A percentile compares a stretch with the other conserved stretches of the same genome.
Evolutionary conservation across 2,888 invertebrate genomes (phyloP).

Genomic region (Ormyrus pomaceus): DNA sequence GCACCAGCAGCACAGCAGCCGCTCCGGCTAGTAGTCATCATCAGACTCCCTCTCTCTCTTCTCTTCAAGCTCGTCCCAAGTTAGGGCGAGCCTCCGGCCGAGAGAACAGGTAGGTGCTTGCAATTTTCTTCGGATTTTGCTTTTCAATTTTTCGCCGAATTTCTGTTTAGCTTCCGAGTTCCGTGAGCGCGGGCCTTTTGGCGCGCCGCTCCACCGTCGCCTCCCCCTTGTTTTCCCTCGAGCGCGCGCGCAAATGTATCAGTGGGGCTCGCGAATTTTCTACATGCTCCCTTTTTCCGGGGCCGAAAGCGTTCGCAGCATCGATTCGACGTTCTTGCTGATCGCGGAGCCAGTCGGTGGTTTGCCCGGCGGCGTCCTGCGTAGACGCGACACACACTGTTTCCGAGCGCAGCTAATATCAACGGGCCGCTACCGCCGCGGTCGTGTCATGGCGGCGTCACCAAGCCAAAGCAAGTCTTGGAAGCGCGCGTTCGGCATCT

Average conservation of each 20-base stretch:
- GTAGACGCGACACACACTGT: constrained; percentile 32
- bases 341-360: background rate
- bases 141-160: too few relatives aligned
- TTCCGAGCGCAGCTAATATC: too few relatives aligned
- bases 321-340: background rate
- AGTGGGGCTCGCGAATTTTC: background rate
- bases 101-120: too few relatives aligned
- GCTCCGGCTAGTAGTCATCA: background rate
- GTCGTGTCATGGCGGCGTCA: constrained; percentile 53
- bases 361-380: constrained; percentile 33
- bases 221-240: background rate
- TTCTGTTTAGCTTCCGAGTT: background rate
- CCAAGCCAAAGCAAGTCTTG: constrained; percentile 39
- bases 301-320: too few relatives aligned
- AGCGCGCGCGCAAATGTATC: constrained; percentile 4
- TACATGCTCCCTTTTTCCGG: background rate
- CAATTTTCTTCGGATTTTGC: background rate
- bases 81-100: constrained; percentile 14
- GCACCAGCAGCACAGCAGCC: constrained; percentile 30
- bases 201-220: constrained; percentile 4
- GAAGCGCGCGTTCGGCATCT: background rate
- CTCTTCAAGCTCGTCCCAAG: constrained; percentile 21
- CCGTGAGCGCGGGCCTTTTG: background rate
- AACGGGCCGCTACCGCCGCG: constrained; percentile 6
- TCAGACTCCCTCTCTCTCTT: background rate